Conservation (phyloP, 2,888 invertebrate genomes). For the Tinea trinotella region DNA sequence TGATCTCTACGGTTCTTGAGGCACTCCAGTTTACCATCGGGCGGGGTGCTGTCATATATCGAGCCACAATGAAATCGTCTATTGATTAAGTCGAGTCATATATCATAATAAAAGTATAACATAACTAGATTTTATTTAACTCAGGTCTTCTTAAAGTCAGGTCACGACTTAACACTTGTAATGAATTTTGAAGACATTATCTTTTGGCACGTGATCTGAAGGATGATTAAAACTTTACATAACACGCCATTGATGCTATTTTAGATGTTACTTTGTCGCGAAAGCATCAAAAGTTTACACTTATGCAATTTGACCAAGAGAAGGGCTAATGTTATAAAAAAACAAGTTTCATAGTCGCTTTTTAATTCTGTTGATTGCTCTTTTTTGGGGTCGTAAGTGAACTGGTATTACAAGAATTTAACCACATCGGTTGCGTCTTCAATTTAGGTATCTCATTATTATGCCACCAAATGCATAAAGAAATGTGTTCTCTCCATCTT, state of each 20-base stretch:
- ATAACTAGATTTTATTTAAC: no score
- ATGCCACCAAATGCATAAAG: no score
- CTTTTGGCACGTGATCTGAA: background rate
- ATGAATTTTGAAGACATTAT: background rate
- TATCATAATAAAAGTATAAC: no score
- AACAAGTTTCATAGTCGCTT: background rate
- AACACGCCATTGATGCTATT: no score
- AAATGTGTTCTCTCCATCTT: no score
- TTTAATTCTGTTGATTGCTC: conserved; percentile 3
- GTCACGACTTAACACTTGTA: background rate
- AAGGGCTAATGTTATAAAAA: conserved; percentile 14
- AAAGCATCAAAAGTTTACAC: background rate
- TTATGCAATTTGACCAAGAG: conserved; percentile 9
- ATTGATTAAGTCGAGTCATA: no score
- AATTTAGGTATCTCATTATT: no score
- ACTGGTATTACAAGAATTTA: conserved; percentile 9
- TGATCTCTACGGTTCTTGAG: no score
- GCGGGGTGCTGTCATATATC: no score
- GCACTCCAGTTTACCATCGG: no score
- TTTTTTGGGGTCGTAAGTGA: conserved; percentile 13
- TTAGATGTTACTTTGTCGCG: background rate
- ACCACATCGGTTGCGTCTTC: background rate
- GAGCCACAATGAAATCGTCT: no score
- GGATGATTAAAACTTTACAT: background rate
- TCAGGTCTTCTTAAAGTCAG: no score